Evolutionary conservation across 2,888 invertebrate genomes (phyloP), one percentile per base, ranked within the genome.

Genomic region (Lochmaea crataegi): DNA sequence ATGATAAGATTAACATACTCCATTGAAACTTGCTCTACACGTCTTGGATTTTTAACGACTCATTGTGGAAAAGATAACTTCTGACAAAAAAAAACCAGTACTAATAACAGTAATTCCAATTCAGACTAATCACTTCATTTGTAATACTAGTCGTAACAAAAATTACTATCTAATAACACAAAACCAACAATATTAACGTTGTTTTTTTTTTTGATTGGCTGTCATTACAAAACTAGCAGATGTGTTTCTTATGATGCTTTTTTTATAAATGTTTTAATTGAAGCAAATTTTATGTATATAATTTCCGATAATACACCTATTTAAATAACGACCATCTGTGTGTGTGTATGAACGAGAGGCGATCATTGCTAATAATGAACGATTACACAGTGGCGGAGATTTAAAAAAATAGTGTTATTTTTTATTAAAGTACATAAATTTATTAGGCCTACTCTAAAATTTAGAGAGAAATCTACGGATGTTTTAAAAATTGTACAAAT

Each of bases 251-350:
- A 56, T 64, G 51, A 41, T 11, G 56, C 63, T 56, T 61, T 61
- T n/a, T 61, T 61, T 61, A 41, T 61, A 53, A 51, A 32, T 26
- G 51, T 38, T 64, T 42, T 64, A 64, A 70, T 70, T 70, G 64
- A 70, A 68, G 69, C 64, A 64, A 70, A 70, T 70, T 70, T 70
- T 57, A 70, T 64, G 64, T 70, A 14, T 64, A 53, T 69, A 69
- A 69, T 69, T 69, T 69, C 68, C 48, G 64, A 70, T 70, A 70
- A 70, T 53, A 70, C 64, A 70, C 64, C 63, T 70, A 70, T 70
- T 70, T 70, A 70, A 70, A 70, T 64, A 70, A 70, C 64, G 22
- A 57, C 56, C 67, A 67, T 48, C 64, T 61, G 61, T 41, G 42
- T 61, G n/a, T 38, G 56, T 56, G 32, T 58, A 32, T 58, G 32